These are phyloP conservation scores for Bufotes viridis DNA, from an alignment of 2,797 vertebrate genomes.

Conservation along the genomic window DNA sequence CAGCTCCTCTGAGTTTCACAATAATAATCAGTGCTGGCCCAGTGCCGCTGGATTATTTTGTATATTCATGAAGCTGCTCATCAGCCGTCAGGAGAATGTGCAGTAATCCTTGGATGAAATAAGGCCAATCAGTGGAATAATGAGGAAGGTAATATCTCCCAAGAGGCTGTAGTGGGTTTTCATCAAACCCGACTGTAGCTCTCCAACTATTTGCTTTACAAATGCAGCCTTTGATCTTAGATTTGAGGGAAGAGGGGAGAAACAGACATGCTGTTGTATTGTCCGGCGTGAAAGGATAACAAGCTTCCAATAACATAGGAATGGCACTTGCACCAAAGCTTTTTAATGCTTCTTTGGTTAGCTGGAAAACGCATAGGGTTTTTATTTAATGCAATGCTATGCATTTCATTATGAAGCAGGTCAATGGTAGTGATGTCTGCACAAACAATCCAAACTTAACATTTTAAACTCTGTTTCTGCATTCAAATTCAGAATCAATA, in stretches of 20 bases:
- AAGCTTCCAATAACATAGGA: constrained; percentile 68
- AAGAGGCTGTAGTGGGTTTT: constrained; percentile 85
- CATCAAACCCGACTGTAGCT: constrained; percentile 89
- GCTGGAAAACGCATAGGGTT: constrained; percentile 69
- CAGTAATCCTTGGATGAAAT: constrained; percentile 90
- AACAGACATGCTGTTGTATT: constrained; percentile 74
- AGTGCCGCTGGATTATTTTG: constrained; percentile 84
- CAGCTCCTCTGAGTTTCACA: constrained; percentile 79
- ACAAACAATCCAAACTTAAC: constrained; percentile 37
- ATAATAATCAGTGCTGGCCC: constrained; percentile 86
- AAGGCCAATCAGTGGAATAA: constrained; percentile 90
- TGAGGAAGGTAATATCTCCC: constrained; percentile 91
- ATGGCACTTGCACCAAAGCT: constrained; percentile 66
- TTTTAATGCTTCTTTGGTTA: constrained; percentile 74
- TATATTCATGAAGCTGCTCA: constrained; percentile 88
- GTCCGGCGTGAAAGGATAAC: constrained; percentile 76
- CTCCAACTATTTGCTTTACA: constrained; percentile 98
- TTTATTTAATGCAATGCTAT: constrained; percentile 69
- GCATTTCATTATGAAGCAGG: constrained; percentile 70
- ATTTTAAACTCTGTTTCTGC: constrained; percentile 64
- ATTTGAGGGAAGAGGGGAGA: constrained; percentile 86
- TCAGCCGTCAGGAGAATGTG: constrained; percentile 86
- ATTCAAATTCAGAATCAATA: constrained; percentile 65
- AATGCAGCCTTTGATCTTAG: constrained; percentile 99
- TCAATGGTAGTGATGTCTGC: constrained; percentile 67